Base-by-base conservation (phyloP, 2,888 invertebrate species). In the Xestoiulus laeticollis region DNA sequence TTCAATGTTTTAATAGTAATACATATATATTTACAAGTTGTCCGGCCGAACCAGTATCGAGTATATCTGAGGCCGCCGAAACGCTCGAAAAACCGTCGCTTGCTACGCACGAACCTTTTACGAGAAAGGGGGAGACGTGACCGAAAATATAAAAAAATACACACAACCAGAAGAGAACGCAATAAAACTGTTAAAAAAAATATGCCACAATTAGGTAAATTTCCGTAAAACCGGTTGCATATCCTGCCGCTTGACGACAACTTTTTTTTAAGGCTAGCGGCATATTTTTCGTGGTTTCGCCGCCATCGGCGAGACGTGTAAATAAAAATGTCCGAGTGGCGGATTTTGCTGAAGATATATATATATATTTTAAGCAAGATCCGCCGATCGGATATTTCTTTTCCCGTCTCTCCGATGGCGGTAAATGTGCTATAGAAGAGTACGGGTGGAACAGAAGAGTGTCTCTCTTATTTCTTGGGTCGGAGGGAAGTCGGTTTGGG, bases 21-120 rank as follows among this genome's bases (percentile, higher is more conserved):
- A 78, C 78, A 78, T 78, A 78, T 78, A 78, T 78, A 78, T 78
- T 78, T 78, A 78, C 78, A 78, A 78, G 30, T 38, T 78, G 78
- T 30, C 30, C 30, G 78, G 26, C 78, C 38, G 6, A 38, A 38
- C 38, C 78, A 30, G 3, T 30, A 6, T 30, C 14, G 78, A 30
- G 78, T 30, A 30, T 78, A 78, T 30, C 12, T 78, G 26, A 14
- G 78, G 78, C 78, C 78, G 16, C 26, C 78, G 30, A 78, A 14
- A 30, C 30, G 26, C 78, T 78, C 78, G 30, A 10, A 78, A 38
- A 30, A 78, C 30, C 14, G 78, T 78, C 78, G 30, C 78, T 78
- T 38, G 30, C 78, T 26, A 78, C 26, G 8, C 68, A 78, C 78
- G 38, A 78, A 78, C 78, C 78, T 38, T 38, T 38, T 38, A 38